phyloP scores from a whole-genome alignment of 2,888 invertebrate genomes.

The Diplazon laetatorius region DNA sequence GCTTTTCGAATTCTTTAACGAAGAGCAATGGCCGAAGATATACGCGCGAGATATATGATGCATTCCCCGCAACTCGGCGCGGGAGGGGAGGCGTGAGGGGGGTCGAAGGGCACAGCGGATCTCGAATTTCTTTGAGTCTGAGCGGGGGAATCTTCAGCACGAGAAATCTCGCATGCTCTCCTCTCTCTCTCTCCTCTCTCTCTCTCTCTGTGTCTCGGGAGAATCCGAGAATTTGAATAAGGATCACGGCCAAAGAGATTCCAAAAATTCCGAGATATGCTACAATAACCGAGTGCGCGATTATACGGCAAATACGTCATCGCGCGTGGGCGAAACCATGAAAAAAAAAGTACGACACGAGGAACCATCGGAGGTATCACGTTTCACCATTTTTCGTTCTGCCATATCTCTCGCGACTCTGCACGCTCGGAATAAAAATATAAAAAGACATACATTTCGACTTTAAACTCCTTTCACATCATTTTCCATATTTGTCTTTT shows the following conservation, averaged over 20 bases:
- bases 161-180: too few relatives aligned
- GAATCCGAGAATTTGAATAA: slow-evolving; percentile 58
- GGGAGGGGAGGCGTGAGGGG: slow-evolving; percentile 3
- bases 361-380: slow-evolving; percentile 24
- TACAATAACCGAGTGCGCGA: slow-evolving; percentile 29
- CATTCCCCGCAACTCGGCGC: slow-evolving; percentile 54
- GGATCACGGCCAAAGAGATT: slow-evolving; percentile 55
- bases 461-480: too few relatives aligned
- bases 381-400: slow-evolving; percentile 21
- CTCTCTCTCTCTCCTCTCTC: too few relatives aligned
- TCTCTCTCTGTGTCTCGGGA: neutral
- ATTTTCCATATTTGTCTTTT: too few relatives aligned
- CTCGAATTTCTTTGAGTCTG: neutral
- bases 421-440: neutral
- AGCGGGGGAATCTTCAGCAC: neutral
- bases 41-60: slow-evolving; percentile 57
- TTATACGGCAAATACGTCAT: neutral
- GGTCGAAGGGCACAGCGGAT: too few relatives aligned
- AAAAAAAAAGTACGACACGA: slow-evolving; percentile 22
- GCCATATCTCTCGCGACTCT: neutral
- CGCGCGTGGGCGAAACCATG: too few relatives aligned
- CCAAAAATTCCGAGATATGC: slow-evolving; percentile 47
- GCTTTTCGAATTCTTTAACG: slow-evolving; percentile 60
- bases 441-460: too few relatives aligned
- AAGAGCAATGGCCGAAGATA: slow-evolving; percentile 62